Evolutionary conservation across 2,113 vertebrate species (phyloP), one percentile per base, ranked within the genome.

Genomic region (Anhinga anhinga): DNA sequence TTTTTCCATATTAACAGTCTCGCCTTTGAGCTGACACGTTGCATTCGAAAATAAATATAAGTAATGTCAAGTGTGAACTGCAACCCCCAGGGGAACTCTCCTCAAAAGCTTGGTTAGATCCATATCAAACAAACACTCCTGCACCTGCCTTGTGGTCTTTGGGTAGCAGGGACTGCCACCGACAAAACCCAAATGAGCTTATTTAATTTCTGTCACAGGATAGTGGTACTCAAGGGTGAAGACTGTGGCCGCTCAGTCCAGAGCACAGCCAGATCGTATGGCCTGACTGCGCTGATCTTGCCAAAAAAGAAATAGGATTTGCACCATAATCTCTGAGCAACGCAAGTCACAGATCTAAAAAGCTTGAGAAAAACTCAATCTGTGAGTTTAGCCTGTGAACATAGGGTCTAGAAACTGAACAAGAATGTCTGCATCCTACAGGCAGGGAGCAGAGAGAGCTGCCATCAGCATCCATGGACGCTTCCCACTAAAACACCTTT

Each of bases 21-120:
- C 32, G 29, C 47, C 25, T 82, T 63, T 0, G 1, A 62, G 73
- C 40, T n/a, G 27, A 69, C 3, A 2, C 0, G 0, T 20, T 70
- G 58, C 58, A 62, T 80, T 67, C 7, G 4, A 90, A 93, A 94
- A 90, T 26, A 95, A 87, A 59, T 58, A 66, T 50, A 76, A 89
- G 30, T 40, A 82, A 44, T 15, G 38, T 44, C 32, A 58, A 52
- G 70, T 22, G 62, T 85, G 59, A 93, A 42, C n/a, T 58, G 30
- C 55, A 82, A 26, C 11, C 38, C n/a, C 17, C 18, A 1, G 20
- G 3, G 36, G 29, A 67, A 82, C 62, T 62, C 66, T 93, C 65
- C 40, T 88, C 22, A 36, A 34, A 52, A 84, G 20, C 2, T 3
- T 58, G 36, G 58, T 53, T 65, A 70, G 66, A 70, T 61, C 53